Evolutionary conservation across 2,888 invertebrate genomes (phyloP), one percentile per base, ranked within the genome.

Genomic region (Hetaerina titia): DNA sequence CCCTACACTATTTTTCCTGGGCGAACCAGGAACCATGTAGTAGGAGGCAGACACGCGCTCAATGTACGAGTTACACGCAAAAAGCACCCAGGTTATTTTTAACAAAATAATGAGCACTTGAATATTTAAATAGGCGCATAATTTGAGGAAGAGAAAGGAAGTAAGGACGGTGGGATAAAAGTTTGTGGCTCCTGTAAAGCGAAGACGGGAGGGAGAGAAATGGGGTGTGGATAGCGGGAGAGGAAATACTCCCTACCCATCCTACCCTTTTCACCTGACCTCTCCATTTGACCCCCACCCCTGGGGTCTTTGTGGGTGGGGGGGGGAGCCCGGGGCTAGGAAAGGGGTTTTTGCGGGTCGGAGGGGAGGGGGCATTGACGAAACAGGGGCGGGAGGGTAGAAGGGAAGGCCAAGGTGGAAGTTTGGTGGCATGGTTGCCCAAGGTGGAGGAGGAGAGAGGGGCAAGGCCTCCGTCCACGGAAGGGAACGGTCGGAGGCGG

Each of bases 181-280:
- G 60, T 17, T 60, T 17, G 25, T 19, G n/a, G 9, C 88, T 19
- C 60, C 88, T 45, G 45, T 19, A 89, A 58, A 60, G 58, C 57
- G 90, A n/a, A n/a, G 9, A 58, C 57, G 58, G n/a, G n/a, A n/a
- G 45, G 60, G 57, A n/a, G 58, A 57, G 58, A n/a, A 57, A 25
- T 64, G 60, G 63, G 90, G 69, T 56, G 90, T 63, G 25, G 25
- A 63, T 31, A 31, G 22, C 45, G 45, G n/a, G 13, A 92, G 64
- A n/a, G 69, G 63, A 45, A 90, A 56, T 64, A 4, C 63, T 7
- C 56, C 90, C 60, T n/a, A n/a, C n/a, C 64, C 69, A 69, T 63
- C 92, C 58, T 19, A 22, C 74, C 92, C 92, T 11, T 90, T 90
- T 90, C 92, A 56, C 92, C 74, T 69, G 92, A 92, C 92, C 92